Percentiles rank a stretch among this genome's conserved stretches.
These are phyloP conservation scores for Hofmannophila pseudospretella DNA, from an alignment of 2,888 invertebrate species.

Conservation along the genomic window DNA sequence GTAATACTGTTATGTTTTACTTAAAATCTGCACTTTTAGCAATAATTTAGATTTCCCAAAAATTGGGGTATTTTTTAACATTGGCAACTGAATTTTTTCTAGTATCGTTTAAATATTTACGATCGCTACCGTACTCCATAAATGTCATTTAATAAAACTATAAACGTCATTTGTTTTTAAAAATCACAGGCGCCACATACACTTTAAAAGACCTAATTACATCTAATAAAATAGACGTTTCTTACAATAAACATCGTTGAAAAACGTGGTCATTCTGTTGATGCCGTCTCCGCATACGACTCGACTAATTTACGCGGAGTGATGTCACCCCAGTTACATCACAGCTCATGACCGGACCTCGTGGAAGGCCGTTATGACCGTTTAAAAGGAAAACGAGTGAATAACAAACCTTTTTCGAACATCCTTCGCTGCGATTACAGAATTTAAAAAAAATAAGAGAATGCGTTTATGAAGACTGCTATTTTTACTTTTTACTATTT, in stretches of 20 bases:
- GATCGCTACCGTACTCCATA: neutral
- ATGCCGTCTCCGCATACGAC: conserved; percentile 14
- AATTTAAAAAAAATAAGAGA: no score
- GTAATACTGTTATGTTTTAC: no score
- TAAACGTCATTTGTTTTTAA: neutral
- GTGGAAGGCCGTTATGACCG: conserved; percentile 9
- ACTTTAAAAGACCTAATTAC: no score
- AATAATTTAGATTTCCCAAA: neutral
- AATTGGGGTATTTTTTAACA: neutral
- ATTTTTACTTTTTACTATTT: no score
- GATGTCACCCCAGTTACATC: conserved; percentile 20
- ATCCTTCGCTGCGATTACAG: neutral
- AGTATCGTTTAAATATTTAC: no score
- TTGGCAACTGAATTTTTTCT: neutral
- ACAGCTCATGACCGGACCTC: conserved; percentile 16
- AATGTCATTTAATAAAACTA: neutral
- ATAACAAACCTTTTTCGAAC: neutral
- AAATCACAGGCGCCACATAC: no score
- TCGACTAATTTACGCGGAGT: conserved; percentile 25
- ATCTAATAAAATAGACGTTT: no score
- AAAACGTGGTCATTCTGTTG: neutral
- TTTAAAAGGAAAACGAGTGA: neutral
- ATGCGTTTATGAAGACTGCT: no score
- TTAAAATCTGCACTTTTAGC: no score
- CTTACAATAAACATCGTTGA: no score